phyloP scores from a whole-genome alignment of 2,113 vertebrate genomes.

The Phainopepla nitens region DNA sequence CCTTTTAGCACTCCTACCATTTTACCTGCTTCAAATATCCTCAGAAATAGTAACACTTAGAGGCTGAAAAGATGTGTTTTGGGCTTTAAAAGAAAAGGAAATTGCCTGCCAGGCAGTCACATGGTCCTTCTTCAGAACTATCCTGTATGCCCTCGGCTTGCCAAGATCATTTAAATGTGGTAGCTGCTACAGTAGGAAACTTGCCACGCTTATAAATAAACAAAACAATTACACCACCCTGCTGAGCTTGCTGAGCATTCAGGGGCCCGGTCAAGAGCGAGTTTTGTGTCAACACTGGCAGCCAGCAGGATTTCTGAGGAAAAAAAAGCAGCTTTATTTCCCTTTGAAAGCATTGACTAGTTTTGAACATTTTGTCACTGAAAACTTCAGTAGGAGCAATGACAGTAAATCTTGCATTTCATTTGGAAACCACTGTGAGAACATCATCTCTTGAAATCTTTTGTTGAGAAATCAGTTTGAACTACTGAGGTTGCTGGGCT shows the following conservation, averaged over 20 bases:
- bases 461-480: not conserved
- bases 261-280: not conserved
- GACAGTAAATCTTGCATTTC: not conserved
- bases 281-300: conserved; percentile 43
- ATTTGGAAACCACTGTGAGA: not conserved
- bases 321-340: conserved; percentile 28
- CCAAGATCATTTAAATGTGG: conserved; percentile 44
- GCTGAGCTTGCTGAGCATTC: conserved; percentile 29
- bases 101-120: conserved; percentile 19
- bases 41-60: conserved; percentile 30
- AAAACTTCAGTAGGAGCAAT: not conserved
- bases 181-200: conserved; percentile 22
- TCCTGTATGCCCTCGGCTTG: not conserved
- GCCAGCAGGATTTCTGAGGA: not conserved
- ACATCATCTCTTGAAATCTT: not conserved
- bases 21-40: not conserved
- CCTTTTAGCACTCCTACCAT: not conserved
- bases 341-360: not conserved
- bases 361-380: not conserved
- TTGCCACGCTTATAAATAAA: conserved; percentile 18
- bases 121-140: not conserved
- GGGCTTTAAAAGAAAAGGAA: not conserved
- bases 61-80: conserved; percentile 3
- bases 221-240: conserved; percentile 16
- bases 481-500: not conserved